Percentiles rank a stretch among this genome's conserved stretches.
Evolutionary conservation across 1,140 invertebrate species (phyloP).

Genomic region (Panulirus ornatus): DNA sequence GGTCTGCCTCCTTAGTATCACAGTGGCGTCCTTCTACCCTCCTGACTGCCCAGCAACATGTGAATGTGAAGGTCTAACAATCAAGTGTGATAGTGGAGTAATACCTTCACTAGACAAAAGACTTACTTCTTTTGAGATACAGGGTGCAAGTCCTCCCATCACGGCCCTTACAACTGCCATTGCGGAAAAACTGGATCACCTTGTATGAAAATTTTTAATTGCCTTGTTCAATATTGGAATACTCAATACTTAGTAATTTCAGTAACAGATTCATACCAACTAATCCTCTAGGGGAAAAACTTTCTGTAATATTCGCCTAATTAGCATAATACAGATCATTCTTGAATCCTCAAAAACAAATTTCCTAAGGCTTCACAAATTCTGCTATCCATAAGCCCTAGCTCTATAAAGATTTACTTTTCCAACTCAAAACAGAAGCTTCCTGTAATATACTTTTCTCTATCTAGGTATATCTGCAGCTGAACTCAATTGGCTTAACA

Average conservation of each 20-base stretch:
- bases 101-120: background rate
- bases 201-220: background rate
- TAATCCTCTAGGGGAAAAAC: too few species aligned
- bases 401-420: too few species aligned
- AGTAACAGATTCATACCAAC: too few species aligned
- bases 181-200: background rate
- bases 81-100: background rate
- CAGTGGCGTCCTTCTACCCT: background rate
- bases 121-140: background rate
- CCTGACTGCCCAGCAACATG: background rate
- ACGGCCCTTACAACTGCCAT: background rate
- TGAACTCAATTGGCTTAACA: background rate
- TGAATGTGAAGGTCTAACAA: background rate
- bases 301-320: too few species aligned
- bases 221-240: too few species aligned
- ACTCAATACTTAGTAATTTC: too few species aligned
- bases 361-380: too few species aligned
- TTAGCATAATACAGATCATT: too few species aligned
- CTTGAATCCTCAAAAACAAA: too few species aligned
- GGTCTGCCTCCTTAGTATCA: background rate
- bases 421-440: too few species aligned
- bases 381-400: too few species aligned
- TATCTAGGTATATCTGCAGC: background rate
- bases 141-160: background rate
- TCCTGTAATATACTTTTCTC: too few species aligned